Conservation (phyloP, 2,888 invertebrate genomes). For the Tipula unca region DNA sequence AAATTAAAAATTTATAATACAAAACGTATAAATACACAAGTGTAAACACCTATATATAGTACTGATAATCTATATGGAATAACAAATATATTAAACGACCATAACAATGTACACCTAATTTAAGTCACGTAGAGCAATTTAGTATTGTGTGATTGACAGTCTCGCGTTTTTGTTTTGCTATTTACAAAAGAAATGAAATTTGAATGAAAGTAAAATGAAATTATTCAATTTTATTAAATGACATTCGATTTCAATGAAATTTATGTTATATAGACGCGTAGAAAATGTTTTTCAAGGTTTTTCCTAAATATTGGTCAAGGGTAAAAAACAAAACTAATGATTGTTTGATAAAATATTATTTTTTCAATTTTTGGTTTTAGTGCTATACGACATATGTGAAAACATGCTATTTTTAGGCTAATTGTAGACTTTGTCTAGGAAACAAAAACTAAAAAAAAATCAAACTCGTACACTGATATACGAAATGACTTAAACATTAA, state of each 20-base stretch:
- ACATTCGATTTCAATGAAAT: not conserved
- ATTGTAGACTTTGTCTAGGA: too few species aligned
- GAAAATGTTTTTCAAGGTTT: not conserved
- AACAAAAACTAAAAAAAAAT: too few species aligned
- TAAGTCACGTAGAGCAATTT: not conserved
- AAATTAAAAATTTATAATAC: not conserved
- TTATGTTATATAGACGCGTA: not conserved
- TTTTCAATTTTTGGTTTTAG: too few species aligned
- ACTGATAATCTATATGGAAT: too few species aligned
- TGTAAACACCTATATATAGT: too few species aligned
- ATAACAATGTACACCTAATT: not conserved
- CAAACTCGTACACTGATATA: too few species aligned
- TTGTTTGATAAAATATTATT: not conserved
- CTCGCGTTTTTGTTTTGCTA: not conserved
- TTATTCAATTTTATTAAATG: not conserved
- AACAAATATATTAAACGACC: not conserved
- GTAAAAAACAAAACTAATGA: not conserved
- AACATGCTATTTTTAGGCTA: too few species aligned
- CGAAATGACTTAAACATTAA: too few species aligned
- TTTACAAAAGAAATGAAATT: not conserved
- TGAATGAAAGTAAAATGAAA: not conserved
- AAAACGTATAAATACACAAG: not conserved
- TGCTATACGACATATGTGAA: too few species aligned
- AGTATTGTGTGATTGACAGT: not conserved
- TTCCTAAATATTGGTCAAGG: not conserved